Percentiles rank a stretch among this genome's conserved stretches.
Evolutionary conservation across 2,888 invertebrate species (phyloP).

Genomic region (Trachelus stipa): DNA sequence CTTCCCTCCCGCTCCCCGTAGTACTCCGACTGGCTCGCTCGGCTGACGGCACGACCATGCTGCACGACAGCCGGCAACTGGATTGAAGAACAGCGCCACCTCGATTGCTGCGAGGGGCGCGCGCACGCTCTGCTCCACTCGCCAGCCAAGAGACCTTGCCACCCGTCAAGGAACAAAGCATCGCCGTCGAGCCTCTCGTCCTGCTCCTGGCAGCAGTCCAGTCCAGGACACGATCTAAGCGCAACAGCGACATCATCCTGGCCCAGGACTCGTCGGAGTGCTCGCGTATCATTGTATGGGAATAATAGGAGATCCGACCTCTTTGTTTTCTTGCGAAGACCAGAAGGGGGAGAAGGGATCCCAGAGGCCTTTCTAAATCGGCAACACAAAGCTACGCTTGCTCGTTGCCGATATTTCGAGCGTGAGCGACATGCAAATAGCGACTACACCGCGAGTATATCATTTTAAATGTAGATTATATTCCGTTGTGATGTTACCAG

Average conservation of each 20-base stretch:
- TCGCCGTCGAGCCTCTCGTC: neutral
- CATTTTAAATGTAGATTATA: neutral
- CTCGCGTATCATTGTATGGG: neutral
- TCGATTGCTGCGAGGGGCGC: neutral
- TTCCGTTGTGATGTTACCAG: neutral
- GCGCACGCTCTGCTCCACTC: constrained; percentile 22
- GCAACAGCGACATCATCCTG: neutral
- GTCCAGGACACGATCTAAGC: neutral
- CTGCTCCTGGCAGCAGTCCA: neutral
- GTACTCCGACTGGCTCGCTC: neutral
- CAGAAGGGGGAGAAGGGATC: neutral
- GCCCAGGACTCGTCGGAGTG: neutral
- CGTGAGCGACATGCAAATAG: neutral
- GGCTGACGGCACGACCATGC: too few relatives aligned
- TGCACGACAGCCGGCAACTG: neutral
- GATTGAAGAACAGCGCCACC: neutral
- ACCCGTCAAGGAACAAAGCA: neutral
- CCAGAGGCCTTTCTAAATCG: neutral
- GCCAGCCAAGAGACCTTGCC: neutral
- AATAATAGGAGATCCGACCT: neutral
- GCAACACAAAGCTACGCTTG: neutral
- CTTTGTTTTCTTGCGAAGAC: neutral
- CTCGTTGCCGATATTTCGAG: neutral
- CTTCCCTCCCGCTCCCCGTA: neutral
- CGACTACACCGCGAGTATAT: neutral